Percentiles rank a stretch among this genome's conserved stretches.
These are phyloP conservation scores for Lepidurus apus DNA, from an alignment of 1,140 invertebrate genomes.

Conservation along the genomic window DNA sequence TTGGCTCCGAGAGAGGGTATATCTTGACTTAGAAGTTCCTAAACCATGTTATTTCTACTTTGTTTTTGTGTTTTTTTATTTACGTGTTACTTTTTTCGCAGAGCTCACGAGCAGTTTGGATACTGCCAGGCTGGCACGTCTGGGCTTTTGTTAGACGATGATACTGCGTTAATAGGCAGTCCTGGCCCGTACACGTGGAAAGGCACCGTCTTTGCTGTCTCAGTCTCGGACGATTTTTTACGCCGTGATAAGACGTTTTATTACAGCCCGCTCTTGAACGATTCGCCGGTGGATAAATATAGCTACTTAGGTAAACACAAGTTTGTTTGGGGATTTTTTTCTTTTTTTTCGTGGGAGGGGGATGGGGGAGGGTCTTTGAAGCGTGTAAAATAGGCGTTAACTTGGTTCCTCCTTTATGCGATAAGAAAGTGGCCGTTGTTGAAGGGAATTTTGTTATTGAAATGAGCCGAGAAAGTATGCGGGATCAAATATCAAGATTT, in stretches of 20 bases:
- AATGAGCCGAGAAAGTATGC: too few species aligned
- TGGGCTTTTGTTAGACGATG: conserved; percentile 67
- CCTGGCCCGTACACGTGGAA: conserved; percentile 80
- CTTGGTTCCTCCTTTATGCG: background rate
- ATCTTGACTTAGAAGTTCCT: conserved; percentile 17
- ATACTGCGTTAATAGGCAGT: conserved; percentile 73
- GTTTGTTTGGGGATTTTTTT: conserved; percentile 28
- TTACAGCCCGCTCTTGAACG: conserved; percentile 59
- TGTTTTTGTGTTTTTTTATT: background rate
- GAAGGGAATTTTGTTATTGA: background rate
- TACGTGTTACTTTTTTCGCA: conserved; percentile 44
- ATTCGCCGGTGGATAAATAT: conserved; percentile 75
- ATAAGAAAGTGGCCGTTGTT: background rate
- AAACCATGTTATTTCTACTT: conserved; percentile 4
- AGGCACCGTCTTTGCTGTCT: conserved; percentile 75
- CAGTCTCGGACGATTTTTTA: conserved; percentile 66
- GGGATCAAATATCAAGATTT: too few species aligned
- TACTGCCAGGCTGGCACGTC: conserved; percentile 90
- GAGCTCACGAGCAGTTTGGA: conserved; percentile 77
- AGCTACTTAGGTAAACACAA: conserved; percentile 63
- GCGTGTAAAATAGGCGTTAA: background rate
- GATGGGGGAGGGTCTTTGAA: background rate
- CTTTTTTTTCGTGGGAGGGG: conserved; percentile 24
- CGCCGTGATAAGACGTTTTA: conserved; percentile 71
- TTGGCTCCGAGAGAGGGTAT: background rate